A percentile compares a stretch with the other conserved stretches of the same genome.
Conservation (phyloP, 1,140 invertebrate species). For the Eriosoma lanigerum region DNA sequence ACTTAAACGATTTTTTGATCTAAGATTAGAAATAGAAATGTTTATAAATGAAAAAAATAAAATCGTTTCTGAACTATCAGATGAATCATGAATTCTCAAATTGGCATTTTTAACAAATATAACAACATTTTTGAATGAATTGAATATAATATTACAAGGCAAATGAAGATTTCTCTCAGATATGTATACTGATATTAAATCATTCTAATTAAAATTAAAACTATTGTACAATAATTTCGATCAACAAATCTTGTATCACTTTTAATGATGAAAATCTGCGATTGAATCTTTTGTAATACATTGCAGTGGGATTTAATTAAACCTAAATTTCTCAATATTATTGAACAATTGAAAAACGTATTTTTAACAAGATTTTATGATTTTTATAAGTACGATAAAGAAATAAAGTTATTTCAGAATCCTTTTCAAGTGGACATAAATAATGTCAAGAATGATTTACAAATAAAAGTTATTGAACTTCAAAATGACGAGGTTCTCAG, state of each 20-base stretch:
- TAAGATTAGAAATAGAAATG: not conserved
- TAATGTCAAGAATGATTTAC: slow-evolving; percentile 19
- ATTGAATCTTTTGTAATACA: slow-evolving; percentile 3
- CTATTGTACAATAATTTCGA: slow-evolving; percentile 1
- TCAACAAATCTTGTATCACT: not conserved
- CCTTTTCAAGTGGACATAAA: slow-evolving; percentile 25
- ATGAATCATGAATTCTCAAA: too few species aligned
- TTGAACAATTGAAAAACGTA: too few species aligned
- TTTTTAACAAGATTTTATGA: not conserved
- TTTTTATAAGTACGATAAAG: slow-evolving; percentile 8
- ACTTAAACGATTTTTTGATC: not conserved
- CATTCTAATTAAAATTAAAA: not conserved
- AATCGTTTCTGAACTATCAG: too few species aligned
- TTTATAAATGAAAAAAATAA: not conserved
- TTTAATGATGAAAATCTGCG: not conserved
- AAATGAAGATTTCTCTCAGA: not conserved
- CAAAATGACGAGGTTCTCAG: slow-evolving; percentile 9
- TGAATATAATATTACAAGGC: not conserved
- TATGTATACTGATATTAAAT: not conserved
- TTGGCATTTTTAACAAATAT: not conserved
- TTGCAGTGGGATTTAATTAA: not conserved
- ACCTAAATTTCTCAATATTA: not conserved
- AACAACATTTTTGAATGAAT: not conserved
- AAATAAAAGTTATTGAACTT: slow-evolving; percentile 22
- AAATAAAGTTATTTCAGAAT: slow-evolving; percentile 27